Conservation (phyloP, 2,113 vertebrate species). For the Excalfactoria chinensis region DNA sequence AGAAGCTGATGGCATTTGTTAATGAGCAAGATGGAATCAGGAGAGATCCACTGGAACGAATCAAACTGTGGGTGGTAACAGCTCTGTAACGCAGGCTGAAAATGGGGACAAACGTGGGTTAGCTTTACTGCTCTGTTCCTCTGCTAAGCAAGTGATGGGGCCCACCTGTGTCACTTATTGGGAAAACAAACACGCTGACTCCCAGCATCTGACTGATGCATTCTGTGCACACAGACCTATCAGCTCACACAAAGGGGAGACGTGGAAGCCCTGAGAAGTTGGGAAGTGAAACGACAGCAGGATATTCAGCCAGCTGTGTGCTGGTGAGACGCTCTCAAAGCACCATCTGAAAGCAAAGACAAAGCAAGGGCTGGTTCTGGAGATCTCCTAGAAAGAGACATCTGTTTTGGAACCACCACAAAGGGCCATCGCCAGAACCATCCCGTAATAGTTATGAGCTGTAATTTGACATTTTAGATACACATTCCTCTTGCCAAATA, state of each 20-base stretch:
- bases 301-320: neutral
- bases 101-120: neutral
- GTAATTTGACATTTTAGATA: slow-evolving; percentile 62
- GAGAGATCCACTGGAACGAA: neutral
- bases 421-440: slow-evolving; percentile 36
- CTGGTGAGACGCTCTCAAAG: neutral
- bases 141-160: neutral
- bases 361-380: neutral
- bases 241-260: neutral
- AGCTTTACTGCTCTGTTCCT: neutral
- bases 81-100: neutral
- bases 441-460: slow-evolving; percentile 20
- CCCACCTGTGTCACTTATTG: neutral
- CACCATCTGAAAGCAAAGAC: neutral
- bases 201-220: neutral
- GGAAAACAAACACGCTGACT: too few relatives aligned
- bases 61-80: neutral
- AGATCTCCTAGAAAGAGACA: slow-evolving; percentile 66
- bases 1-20: neutral
- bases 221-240: neutral
- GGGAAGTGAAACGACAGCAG: neutral
- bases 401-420: slow-evolving; percentile 36
- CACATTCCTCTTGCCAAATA: slow-evolving; percentile 45
- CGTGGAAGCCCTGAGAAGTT: neutral
- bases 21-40: neutral